phyloP scores from a whole-genome alignment of 2,888 invertebrate species.

The Aspidiotus rigidus region DNA sequence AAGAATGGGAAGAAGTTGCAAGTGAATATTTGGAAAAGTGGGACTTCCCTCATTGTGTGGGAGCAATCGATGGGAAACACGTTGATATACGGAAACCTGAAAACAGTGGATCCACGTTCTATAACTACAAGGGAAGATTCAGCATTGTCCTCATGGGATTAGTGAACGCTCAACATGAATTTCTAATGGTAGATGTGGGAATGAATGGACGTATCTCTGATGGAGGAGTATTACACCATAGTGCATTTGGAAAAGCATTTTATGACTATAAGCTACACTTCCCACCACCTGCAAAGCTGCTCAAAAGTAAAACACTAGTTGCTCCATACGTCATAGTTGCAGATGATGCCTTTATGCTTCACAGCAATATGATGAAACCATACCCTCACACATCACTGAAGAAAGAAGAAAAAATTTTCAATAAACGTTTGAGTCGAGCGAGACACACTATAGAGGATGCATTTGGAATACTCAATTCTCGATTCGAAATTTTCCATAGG shows the following conservation, averaged over 20 bases:
- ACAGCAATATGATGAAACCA: conserved; percentile 8
- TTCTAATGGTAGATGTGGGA: neutral
- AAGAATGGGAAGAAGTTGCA: conserved; percentile 38
- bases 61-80: conserved; percentile 28
- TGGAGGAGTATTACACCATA: neutral
- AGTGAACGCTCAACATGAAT: neutral
- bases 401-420: neutral
- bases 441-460: neutral
- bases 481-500: neutral
- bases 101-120: neutral
- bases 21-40: conserved; percentile 38
- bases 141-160: neutral
- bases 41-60: conserved; percentile 39
- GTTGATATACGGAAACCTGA: neutral
- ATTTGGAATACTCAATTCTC: conserved; percentile 4
- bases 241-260: neutral
- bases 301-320: neutral
- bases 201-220: conserved; percentile 3
- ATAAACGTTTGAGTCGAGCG: neutral
- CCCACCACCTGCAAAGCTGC: neutral
- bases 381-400: neutral
- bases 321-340: neutral
- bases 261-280: neutral
- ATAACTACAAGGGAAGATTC: neutral
- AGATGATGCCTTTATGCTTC: neutral